Base-by-base conservation (phyloP, 2,888 invertebrate genomes). In the Amiota communis region DNA sequence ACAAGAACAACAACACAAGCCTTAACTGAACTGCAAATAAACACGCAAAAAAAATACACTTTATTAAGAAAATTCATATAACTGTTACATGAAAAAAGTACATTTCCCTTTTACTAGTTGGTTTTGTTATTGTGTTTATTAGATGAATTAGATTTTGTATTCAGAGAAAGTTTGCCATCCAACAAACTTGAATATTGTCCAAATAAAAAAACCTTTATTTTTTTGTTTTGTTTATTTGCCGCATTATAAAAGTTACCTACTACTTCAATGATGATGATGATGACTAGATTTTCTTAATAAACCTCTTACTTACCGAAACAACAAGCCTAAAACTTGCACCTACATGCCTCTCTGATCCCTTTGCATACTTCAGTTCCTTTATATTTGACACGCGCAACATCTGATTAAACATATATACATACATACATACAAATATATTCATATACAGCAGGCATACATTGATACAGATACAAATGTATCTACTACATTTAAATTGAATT, bases 381-480 rank as follows among this genome's bases (percentile, higher is more conserved):
- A 13, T 61, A 65, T 49, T 36, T 20, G 23, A 59, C 72, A 72
- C 72, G 72, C 72, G 72, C 72, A 72, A 72, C 68, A 68, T 72
- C 72, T 72, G 72, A 72, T 67, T 72, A 67, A 72, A 72, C 17
- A 72, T 53, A 72, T 48, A 65, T 47, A 65, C 36, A 72, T 46
- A 65, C 20, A 72, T 59, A 59, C 36, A 67, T 23, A 51, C 10
- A 23, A 48, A 56, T 20, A 63, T 48, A 72, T 23, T 20, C n/a
- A 56, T 57, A 53, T 51, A 51, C n/a, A n/a, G n/a, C 51, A 51
- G 51, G n/a, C 53, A 53, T 63, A 63, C 20, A 63, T 63, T 46
- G 2, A 61, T 23, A 61, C 36, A 61, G 36, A 36, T 36, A 36
- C 36, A 36, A 36, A 36, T 6, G 36, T 36, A 36, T 36, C 36